phyloP scores from a whole-genome alignment of 1,140 invertebrate species.

The Pseudachorutes palmiensis region DNA sequence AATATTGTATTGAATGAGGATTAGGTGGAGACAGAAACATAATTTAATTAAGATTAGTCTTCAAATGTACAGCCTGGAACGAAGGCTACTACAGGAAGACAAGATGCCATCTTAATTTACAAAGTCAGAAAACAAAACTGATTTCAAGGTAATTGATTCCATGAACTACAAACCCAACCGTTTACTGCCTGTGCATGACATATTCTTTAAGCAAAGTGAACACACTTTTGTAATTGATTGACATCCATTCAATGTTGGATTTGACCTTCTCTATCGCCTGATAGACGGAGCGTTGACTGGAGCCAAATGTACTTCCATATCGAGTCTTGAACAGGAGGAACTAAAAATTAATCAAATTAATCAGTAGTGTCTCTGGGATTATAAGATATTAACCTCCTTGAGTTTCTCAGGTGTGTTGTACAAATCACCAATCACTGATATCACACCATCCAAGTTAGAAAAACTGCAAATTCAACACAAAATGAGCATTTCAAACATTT shows the following conservation, averaged over 20 bases:
- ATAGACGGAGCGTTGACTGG: neutral
- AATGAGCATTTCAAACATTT: neutral
- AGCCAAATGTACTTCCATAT: neutral
- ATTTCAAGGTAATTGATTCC: too few relatives aligned
- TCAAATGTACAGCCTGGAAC: too few relatives aligned
- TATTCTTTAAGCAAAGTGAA: neutral
- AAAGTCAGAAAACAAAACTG: too few relatives aligned
- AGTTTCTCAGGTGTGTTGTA: neutral
- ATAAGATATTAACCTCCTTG: neutral
- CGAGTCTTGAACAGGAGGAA: neutral
- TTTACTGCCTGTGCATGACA: neutral
- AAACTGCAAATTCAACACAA: neutral
- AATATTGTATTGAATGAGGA: too few relatives aligned
- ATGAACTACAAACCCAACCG: too few relatives aligned
- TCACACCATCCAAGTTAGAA: too few relatives aligned
- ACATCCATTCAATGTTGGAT: slow-evolving; percentile 1
- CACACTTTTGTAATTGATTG: neutral
- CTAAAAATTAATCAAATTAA: neutral
- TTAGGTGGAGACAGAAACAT: too few relatives aligned
- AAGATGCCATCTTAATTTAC: too few relatives aligned
- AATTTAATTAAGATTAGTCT: too few relatives aligned
- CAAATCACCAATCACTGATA: too few relatives aligned
- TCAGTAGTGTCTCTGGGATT: too few relatives aligned
- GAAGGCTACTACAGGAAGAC: too few relatives aligned
- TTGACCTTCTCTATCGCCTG: neutral